These are phyloP conservation scores for Nasalis larvatus DNA, from an alignment of 2,113 vertebrate species.

Conservation along the genomic window DNA sequence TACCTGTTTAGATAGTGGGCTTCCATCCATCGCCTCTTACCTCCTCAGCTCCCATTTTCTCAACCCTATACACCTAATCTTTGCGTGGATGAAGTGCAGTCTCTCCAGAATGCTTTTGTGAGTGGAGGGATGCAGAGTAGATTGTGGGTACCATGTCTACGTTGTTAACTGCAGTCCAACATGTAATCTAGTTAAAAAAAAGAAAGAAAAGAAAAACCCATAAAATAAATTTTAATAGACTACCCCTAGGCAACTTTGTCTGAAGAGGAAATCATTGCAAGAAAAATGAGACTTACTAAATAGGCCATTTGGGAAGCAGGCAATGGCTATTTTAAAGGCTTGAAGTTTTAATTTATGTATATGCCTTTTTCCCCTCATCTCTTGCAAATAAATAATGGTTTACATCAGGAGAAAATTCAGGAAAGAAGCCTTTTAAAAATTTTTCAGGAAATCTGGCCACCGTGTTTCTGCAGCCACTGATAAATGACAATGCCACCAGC, in stretches of 20 bases:
- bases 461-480: slow-evolving; percentile 56
- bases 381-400: slow-evolving; percentile 61
- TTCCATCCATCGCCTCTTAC: not conserved
- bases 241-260: slow-evolving; percentile 28
- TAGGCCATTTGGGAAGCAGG: slow-evolving; percentile 42
- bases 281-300: slow-evolving; percentile 35
- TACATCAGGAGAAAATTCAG: slow-evolving; percentile 60
- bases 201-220: not conserved
- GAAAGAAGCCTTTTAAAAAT: slow-evolving; percentile 39
- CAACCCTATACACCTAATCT: not conserved
- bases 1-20: not conserved
- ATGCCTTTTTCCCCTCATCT: not conserved
- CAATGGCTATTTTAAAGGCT: slow-evolving; percentile 53
- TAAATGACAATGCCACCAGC: slow-evolving; percentile 59
- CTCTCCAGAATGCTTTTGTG: not conserved
- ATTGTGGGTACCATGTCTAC: not conserved
- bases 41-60: not conserved
- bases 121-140: not conserved
- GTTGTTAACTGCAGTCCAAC: not conserved
- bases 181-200: not conserved
- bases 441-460: slow-evolving; percentile 70
- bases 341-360: not conserved
- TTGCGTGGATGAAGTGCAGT: not conserved
- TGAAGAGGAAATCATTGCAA: slow-evolving; percentile 47
- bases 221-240: slow-evolving; percentile 27